phyloP scores from a whole-genome alignment of 1,140 invertebrate species.

The Leptonema lineaticorne region DNA sequence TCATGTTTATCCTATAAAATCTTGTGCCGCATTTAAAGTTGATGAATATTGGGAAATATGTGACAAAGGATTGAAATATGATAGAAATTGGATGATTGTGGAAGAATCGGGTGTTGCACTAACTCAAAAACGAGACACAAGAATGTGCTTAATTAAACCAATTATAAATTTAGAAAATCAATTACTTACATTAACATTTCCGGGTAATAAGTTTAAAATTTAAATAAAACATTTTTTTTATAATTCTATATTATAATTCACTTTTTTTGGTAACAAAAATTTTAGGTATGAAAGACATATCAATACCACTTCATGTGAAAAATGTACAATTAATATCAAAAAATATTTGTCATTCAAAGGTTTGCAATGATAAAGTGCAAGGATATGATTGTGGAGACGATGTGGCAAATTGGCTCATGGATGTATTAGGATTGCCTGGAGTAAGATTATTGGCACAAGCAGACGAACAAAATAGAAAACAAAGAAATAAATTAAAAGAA shows the following conservation, averaged over 20 bases:
- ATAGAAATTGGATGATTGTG: slow-evolving; percentile 91
- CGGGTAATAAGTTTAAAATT: slow-evolving; percentile 55
- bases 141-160: slow-evolving; percentile 81
- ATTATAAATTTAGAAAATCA: slow-evolving; percentile 64
- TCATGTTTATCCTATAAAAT: slow-evolving; percentile 92
- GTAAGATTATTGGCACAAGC: slow-evolving; percentile 70
- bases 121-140: slow-evolving; percentile 83
- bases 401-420: slow-evolving; percentile 74
- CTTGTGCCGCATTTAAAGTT: slow-evolving; percentile 78
- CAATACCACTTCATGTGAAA: slow-evolving; percentile 50
- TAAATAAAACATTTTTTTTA: slow-evolving; percentile 18
- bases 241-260: neutral
- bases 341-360: slow-evolving; percentile 69
- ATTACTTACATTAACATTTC: slow-evolving; percentile 66
- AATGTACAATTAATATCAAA: slow-evolving; percentile 44
- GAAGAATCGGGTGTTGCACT: slow-evolving; percentile 74
- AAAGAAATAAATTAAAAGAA: slow-evolving; percentile 45
- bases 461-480: slow-evolving; percentile 43
- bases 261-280: slow-evolving; percentile 39
- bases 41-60: slow-evolving; percentile 69
- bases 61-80: slow-evolving; percentile 77
- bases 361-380: slow-evolving; percentile 80
- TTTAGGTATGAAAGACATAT: slow-evolving; percentile 57
- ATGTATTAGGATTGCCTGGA: slow-evolving; percentile 63
- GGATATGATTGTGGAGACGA: slow-evolving; percentile 81